Evolutionary conservation across 2,113 vertebrate species (phyloP).

Genomic region (Panthera leo): DNA sequence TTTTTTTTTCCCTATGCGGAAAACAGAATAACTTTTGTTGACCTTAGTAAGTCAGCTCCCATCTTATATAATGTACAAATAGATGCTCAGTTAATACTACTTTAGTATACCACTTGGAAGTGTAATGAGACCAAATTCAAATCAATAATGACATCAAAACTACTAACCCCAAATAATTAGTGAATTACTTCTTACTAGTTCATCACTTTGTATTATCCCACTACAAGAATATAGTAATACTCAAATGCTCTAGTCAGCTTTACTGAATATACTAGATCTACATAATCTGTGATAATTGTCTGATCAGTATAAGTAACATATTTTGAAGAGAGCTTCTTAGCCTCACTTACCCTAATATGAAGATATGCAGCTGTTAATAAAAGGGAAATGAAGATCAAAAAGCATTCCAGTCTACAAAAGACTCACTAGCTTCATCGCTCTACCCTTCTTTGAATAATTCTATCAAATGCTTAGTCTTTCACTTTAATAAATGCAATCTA

Average conservation of each 20-base stretch:
- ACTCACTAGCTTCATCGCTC: background rate
- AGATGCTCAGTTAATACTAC: background rate
- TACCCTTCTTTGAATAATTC: slow-evolving; percentile 29
- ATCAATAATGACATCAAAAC: slow-evolving; percentile 24
- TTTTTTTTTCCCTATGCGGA: background rate
- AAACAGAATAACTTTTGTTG: background rate
- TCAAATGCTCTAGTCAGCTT: slow-evolving; percentile 16
- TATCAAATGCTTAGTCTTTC: background rate
- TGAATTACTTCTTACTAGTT: background rate
- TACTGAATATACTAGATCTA: background rate
- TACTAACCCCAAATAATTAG: background rate
- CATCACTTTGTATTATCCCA: background rate
- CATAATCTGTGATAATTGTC: background rate
- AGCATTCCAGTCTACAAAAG: background rate
- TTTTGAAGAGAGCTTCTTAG: background rate
- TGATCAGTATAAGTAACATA: background rate
- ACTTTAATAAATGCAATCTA: background rate
- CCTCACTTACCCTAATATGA: background rate
- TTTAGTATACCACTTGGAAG: background rate
- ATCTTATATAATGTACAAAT: background rate
- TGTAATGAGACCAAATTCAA: background rate
- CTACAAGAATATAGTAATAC: background rate
- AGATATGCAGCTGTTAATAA: background rate
- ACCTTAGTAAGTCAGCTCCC: background rate
- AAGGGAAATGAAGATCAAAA: slow-evolving; percentile 46